Percentiles rank a stretch among this genome's conserved stretches.
phyloP scores from a whole-genome alignment of 2,888 invertebrate genomes.

The Leistus spinibarbis region DNA sequence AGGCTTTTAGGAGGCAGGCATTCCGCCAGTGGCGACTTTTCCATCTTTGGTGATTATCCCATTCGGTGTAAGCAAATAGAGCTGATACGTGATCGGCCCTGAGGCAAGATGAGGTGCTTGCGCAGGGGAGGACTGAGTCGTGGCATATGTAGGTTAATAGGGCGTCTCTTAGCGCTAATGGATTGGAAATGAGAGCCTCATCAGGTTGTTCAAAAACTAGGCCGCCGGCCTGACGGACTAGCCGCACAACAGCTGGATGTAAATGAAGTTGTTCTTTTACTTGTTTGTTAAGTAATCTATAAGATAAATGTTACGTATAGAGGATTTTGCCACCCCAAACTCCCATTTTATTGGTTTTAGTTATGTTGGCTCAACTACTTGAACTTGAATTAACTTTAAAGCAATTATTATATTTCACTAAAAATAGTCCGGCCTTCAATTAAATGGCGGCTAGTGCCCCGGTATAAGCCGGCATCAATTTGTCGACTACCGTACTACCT shows the following conservation, averaged over 20 bases:
- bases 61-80: constrained; percentile 81
- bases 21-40: constrained; percentile 65
- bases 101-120: constrained; percentile 57
- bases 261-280: constrained; percentile 70
- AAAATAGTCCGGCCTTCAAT: background rate
- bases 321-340: too few species aligned
- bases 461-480: too few species aligned
- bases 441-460: too few species aligned
- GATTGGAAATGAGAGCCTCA: constrained; percentile 66
- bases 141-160: constrained; percentile 86
- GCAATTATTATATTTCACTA: background rate
- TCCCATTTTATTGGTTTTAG: too few species aligned
- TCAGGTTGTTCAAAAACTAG: constrained; percentile 71
- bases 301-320: too few species aligned
- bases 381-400: too few species aligned
- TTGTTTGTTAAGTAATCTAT: constrained; percentile 64
- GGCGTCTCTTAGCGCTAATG: constrained; percentile 78
- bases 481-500: too few species aligned
- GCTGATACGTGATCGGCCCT: constrained; percentile 70
- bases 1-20: constrained; percentile 75
- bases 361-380: too few species aligned
- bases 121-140: constrained; percentile 78
- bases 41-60: constrained; percentile 72
- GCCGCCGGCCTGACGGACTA: constrained; percentile 70
- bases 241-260: constrained; percentile 74